phyloP scores from a whole-genome alignment of 2,888 invertebrate genomes.

The Conistra vaccinii region DNA sequence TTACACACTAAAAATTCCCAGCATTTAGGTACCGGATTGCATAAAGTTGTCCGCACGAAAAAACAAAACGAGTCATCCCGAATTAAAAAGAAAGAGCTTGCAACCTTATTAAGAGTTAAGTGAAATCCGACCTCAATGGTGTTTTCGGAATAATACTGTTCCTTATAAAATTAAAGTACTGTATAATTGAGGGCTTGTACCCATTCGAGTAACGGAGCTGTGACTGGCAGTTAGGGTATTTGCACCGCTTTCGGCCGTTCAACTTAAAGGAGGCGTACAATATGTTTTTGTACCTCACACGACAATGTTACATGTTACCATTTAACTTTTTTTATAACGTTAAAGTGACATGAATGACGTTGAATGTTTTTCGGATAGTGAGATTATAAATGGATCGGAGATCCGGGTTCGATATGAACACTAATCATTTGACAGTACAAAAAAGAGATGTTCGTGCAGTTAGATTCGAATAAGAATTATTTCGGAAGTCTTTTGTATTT shows the following conservation, averaged over 20 bases:
- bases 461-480: background rate
- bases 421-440: constrained; percentile 28
- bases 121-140: constrained; percentile 55
- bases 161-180: constrained; percentile 36
- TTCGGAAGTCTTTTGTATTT: background rate
- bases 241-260: constrained; percentile 74
- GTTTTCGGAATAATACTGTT: constrained; percentile 30
- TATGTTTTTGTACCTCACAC: constrained; percentile 74
- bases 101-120: constrained; percentile 30
- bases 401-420: constrained; percentile 56
- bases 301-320: constrained; percentile 70
- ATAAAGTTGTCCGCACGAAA: constrained; percentile 4
- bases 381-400: constrained; percentile 40
- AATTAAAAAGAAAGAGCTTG: constrained; percentile 8
- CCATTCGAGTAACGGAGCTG: constrained; percentile 68
- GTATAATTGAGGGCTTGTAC: constrained; percentile 59
- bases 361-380: constrained; percentile 45
- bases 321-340: constrained; percentile 76
- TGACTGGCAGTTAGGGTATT: constrained; percentile 62
- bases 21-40: background rate
- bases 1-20: background rate
- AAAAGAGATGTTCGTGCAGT: constrained; percentile 1
- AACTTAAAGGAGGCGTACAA: constrained; percentile 77
- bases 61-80: constrained; percentile 15
- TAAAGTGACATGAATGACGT: constrained; percentile 50